Evolutionary conservation across 2,797 vertebrate species (phyloP).

Genomic region (Halcyon leucocephala): DNA sequence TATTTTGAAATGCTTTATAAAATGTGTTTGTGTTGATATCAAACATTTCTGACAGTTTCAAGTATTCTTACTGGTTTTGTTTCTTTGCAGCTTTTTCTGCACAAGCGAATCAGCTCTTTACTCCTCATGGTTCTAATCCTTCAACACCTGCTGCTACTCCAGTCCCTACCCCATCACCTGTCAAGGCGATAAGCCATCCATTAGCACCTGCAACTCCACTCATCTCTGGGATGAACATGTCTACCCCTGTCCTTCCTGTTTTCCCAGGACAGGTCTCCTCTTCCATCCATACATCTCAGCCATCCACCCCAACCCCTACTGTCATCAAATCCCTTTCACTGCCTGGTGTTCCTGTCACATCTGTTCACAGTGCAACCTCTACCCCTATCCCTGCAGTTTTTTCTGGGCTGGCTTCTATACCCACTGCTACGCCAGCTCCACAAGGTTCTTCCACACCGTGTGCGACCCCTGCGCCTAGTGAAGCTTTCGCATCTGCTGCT

Average conservation of each 20-base stretch:
- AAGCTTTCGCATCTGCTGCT: conserved; percentile 81
- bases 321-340: conserved; percentile 89
- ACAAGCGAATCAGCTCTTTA: conserved; percentile 88
- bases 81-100: conserved; percentile 87
- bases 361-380: conserved; percentile 70
- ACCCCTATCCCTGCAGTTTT: conserved; percentile 82
- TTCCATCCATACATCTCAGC: conserved; percentile 83
- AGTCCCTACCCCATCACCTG: conserved; percentile 76
- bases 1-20: conserved; percentile 56
- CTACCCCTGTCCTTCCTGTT: conserved; percentile 81
- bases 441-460: conserved; percentile 78
- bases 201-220: conserved; percentile 72
- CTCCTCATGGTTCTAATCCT: conserved; percentile 89
- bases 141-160: conserved; percentile 83
- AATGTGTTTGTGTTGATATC: conserved; percentile 53
- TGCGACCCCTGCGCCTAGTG: conserved; percentile 79
- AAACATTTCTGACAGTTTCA: conserved; percentile 39
- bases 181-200: conserved; percentile 75
- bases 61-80: conserved; percentile 65
- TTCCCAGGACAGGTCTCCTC: conserved; percentile 85
- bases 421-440: conserved; percentile 71
- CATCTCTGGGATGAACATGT: conserved; percentile 73
- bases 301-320: conserved; percentile 82
- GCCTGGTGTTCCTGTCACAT: conserved; percentile 70
- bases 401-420: conserved; percentile 86